Conservation (phyloP, 2,113 vertebrate genomes). For the Taxidea taxus region DNA sequence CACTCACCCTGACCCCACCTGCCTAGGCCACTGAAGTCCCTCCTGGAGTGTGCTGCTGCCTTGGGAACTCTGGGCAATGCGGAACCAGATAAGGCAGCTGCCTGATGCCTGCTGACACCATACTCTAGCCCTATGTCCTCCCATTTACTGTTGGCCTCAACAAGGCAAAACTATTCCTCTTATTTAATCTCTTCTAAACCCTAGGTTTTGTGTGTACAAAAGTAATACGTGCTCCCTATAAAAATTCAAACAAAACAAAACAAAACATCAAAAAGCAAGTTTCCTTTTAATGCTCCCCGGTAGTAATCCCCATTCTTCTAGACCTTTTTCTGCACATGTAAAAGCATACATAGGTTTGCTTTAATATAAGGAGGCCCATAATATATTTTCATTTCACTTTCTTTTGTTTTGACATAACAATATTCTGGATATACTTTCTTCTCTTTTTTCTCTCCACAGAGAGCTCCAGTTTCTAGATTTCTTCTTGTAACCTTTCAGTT, state of each 20-base stretch:
- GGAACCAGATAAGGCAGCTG: not conserved
- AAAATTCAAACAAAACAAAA: not conserved
- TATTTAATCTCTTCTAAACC: not conserved
- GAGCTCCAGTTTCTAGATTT: not conserved
- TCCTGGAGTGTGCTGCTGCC: not conserved
- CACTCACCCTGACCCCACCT: not conserved
- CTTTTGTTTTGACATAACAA: not conserved
- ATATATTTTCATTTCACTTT: not conserved
- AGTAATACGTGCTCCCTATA: not conserved
- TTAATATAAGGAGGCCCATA: not conserved
- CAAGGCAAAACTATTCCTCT: not conserved
- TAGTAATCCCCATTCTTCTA: not conserved
- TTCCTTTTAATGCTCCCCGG: not conserved
- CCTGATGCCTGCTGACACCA: not conserved
- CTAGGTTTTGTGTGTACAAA: not conserved
- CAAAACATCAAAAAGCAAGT: not conserved
- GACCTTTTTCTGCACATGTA: not conserved
- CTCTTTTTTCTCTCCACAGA: not conserved
- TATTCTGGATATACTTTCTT: not conserved
- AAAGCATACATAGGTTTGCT: not conserved
- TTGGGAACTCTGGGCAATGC: not conserved
- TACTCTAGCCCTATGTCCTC: not conserved
- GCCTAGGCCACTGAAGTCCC: not conserved
- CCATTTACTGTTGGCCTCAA: not conserved
- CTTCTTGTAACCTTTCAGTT: not conserved